A percentile compares a stretch with the other conserved stretches of the same genome.
Conservation (phyloP, 2,113 vertebrate genomes). For the Chionis minor region DNA sequence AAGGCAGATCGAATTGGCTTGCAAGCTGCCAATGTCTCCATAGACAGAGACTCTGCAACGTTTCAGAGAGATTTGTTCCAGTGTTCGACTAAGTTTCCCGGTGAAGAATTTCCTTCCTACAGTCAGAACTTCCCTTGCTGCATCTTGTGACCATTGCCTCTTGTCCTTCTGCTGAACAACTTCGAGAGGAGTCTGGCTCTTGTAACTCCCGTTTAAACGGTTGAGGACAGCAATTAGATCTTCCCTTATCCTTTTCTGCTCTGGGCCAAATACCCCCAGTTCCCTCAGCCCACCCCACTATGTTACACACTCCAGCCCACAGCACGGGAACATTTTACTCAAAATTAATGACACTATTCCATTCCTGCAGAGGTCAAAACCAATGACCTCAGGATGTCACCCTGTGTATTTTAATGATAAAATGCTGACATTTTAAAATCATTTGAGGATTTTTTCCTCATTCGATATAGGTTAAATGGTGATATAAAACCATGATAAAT, state of each 20-base stretch:
- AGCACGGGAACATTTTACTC: background rate
- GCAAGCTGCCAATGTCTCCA: background rate
- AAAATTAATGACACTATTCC: background rate
- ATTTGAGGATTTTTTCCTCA: background rate
- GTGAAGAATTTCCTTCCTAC: background rate
- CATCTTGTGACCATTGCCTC: background rate
- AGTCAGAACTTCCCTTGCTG: background rate
- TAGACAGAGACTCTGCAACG: background rate
- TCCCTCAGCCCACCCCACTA: background rate
- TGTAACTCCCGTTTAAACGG: background rate
- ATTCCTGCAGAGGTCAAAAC: background rate
- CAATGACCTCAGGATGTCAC: background rate
- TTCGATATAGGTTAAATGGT: background rate
- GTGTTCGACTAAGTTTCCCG: background rate
- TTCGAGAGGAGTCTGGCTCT: background rate
- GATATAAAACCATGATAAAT: background rate
- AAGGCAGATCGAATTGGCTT: background rate
- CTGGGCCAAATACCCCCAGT: background rate
- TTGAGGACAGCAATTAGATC: background rate
- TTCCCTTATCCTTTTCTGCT: background rate
- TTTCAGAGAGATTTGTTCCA: background rate
- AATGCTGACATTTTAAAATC: background rate
- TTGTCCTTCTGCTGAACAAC: background rate
- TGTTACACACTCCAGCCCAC: background rate
- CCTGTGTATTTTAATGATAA: background rate